phyloP scores from a whole-genome alignment of 2,113 vertebrate species.

The Nycticryphes semicollaris region DNA sequence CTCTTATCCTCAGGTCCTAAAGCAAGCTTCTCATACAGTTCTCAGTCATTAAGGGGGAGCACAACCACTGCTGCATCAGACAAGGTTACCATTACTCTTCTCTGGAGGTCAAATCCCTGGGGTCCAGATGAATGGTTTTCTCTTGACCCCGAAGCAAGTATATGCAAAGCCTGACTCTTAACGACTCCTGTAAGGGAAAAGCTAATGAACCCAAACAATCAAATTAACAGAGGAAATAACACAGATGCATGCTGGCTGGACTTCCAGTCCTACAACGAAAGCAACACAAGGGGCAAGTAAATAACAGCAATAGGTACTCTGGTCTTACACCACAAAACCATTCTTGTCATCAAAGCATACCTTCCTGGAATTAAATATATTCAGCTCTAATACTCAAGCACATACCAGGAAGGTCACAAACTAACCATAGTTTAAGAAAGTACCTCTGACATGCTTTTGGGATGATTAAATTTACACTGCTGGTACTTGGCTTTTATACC shows the following conservation, averaged over 20 bases:
- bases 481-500: background rate
- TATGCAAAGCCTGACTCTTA: background rate
- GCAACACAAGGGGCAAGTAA: background rate
- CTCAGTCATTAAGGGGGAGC: background rate
- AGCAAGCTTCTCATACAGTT: background rate
- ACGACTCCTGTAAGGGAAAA: background rate
- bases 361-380: background rate
- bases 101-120: background rate
- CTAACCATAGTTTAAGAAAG: background rate
- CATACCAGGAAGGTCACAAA: background rate
- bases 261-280: background rate
- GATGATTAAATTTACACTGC: background rate
- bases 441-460: background rate
- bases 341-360: background rate
- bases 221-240: slow-evolving; percentile 3
- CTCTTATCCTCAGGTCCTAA: background rate
- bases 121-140: background rate
- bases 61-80: background rate
- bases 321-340: background rate
- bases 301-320: background rate
- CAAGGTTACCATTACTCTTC: background rate
- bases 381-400: background rate
- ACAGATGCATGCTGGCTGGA: background rate
- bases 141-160: background rate
- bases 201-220: background rate